phyloP scores from a whole-genome alignment of 2,113 vertebrate species.

The Peromyscus polionotus region DNA sequence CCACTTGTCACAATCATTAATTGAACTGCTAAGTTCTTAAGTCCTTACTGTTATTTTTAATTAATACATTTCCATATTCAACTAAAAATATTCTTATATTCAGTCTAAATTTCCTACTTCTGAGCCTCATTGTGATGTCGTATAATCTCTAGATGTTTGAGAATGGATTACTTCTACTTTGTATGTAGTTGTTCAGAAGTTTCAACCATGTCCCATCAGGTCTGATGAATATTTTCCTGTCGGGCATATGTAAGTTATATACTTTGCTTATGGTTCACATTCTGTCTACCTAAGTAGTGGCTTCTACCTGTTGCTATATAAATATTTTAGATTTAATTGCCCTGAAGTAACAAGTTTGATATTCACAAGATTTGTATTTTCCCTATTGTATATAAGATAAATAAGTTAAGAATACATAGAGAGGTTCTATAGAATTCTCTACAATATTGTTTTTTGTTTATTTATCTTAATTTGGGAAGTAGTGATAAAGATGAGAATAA shows the following conservation, averaged over 20 bases:
- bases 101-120: constrained; percentile 9
- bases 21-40: background rate
- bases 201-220: constrained; percentile 19
- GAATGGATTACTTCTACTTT: constrained; percentile 51
- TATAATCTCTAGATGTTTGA: background rate
- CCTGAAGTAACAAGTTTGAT: constrained; percentile 51
- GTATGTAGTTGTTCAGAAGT: constrained; percentile 53
- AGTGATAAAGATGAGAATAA: background rate
- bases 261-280: constrained; percentile 57
- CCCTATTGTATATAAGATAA: constrained; percentile 11
- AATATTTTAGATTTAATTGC: constrained; percentile 66
- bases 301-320: constrained; percentile 53
- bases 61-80: constrained; percentile 7
- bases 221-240: constrained; percentile 73
- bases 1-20: background rate
- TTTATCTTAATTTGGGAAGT: background rate
- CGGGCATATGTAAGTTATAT: constrained; percentile 48
- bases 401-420: constrained; percentile 53
- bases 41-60: background rate
- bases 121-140: background rate
- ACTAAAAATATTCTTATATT: constrained; percentile 12
- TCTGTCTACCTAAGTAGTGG: background rate
- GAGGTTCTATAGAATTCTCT: background rate
- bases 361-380: constrained; percentile 60
- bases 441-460: background rate